phyloP scores from a whole-genome alignment of 1,140 invertebrate species.

The Bombus affinis region DNA sequence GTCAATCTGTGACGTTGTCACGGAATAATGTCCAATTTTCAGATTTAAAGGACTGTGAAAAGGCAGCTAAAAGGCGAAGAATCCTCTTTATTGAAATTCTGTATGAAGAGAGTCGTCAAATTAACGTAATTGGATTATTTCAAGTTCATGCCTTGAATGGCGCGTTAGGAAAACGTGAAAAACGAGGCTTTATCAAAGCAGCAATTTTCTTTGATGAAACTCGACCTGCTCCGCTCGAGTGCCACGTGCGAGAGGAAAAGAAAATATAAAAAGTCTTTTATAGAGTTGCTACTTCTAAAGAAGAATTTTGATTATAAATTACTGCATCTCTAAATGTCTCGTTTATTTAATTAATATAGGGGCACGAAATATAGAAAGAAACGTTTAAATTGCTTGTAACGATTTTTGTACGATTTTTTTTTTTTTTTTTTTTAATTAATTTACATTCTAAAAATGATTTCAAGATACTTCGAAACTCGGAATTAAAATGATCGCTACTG shows the following conservation, averaged over 20 bases:
- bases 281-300: not conserved
- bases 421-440: not conserved
- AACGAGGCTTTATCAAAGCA: constrained; percentile 30
- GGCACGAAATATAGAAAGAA: too few species aligned
- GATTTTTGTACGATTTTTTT: too few species aligned
- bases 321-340: not conserved
- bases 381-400: not conserved
- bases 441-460: not conserved
- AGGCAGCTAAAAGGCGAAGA: not conserved
- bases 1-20: not conserved
- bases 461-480: not conserved
- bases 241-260: not conserved
- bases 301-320: not conserved
- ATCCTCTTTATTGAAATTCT: not conserved
- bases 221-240: not conserved
- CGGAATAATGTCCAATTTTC: constrained; percentile 6
- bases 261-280: not conserved
- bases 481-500: not conserved
- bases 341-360: not conserved
- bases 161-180: constrained; percentile 19
- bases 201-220: constrained; percentile 21
- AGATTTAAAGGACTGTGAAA: not conserved
- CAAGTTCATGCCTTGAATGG: constrained; percentile 8
- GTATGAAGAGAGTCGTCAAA: constrained; percentile 19
- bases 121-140: constrained; percentile 48